Conservation (phyloP, 2,113 vertebrate genomes). For the Gnathonemus longibarbis region DNA sequence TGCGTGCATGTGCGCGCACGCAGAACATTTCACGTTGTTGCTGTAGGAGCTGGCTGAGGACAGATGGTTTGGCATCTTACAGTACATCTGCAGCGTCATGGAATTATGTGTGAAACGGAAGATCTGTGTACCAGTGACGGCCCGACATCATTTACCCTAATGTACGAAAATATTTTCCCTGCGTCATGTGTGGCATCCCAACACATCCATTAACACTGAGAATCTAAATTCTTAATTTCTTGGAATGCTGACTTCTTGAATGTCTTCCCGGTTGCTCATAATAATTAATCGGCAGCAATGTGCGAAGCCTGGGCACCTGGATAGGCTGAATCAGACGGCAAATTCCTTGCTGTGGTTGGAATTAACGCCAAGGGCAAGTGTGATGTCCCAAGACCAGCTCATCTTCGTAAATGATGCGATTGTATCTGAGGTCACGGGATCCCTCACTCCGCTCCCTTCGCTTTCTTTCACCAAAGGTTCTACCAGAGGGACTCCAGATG, state of each 20-base stretch:
- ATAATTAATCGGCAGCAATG: not conserved
- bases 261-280: not conserved
- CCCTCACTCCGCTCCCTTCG: not conserved
- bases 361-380: not conserved
- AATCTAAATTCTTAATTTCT: slow-evolving; percentile 14
- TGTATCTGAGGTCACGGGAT: not conserved
- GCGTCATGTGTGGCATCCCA: not conserved
- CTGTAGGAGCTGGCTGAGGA: not conserved
- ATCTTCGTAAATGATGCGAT: not conserved
- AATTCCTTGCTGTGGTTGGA: not conserved
- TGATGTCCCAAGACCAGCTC: not conserved
- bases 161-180: slow-evolving; percentile 21
- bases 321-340: not conserved
- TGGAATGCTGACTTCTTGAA: not conserved
- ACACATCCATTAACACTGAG: not conserved
- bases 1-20: not conserved
- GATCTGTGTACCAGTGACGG: slow-evolving; percentile 22
- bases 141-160: slow-evolving; percentile 26
- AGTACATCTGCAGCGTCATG: slow-evolving; percentile 11
- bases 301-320: not conserved
- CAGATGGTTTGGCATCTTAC: slow-evolving; percentile 25
- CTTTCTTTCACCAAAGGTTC: not conserved
- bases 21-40: not conserved
- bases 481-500: not conserved
- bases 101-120: slow-evolving; percentile 15